Evolutionary conservation across 2,797 vertebrate genomes (phyloP).

Genomic region (Tamandua tetradactyla): DNA sequence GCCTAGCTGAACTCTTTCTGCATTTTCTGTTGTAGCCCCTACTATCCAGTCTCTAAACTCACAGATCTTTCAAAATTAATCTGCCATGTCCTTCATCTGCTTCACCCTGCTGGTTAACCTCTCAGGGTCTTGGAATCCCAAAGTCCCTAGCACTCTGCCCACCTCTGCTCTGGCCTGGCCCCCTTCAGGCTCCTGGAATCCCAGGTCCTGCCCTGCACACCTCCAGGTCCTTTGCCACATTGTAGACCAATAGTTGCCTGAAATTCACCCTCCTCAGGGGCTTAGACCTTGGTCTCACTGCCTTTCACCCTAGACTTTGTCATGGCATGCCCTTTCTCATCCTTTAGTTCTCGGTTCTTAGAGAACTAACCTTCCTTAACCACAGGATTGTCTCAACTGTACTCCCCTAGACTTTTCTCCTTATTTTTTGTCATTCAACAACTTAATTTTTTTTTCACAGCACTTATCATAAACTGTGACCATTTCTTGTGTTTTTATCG

Average conservation of each 20-base stretch:
- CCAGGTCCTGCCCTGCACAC: not conserved
- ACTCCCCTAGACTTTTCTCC: not conserved
- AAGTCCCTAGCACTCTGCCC: rapidly evolving
- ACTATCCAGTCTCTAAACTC: too few species aligned
- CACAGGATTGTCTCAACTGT: not conserved
- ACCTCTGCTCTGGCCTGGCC: not conserved
- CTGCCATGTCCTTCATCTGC: too few species aligned
- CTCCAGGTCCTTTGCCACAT: not conserved
- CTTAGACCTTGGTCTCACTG: not conserved
- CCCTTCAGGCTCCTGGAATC: not conserved
- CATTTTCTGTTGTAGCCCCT: not conserved
- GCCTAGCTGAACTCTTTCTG: not conserved
- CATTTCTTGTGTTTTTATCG: not conserved
- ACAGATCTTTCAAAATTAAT: not conserved
- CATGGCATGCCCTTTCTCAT: not conserved
- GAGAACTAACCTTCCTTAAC: not conserved
- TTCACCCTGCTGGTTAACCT: not conserved
- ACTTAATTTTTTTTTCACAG: not conserved
- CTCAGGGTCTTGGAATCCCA: not conserved
- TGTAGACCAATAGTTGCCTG: not conserved
- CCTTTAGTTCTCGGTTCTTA: not conserved
- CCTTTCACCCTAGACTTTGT: not conserved
- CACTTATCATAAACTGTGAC: not conserved
- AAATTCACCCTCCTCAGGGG: not conserved
- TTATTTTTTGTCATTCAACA: not conserved